Percentiles rank a stretch among this genome's conserved stretches.
Conservation (phyloP, 2,888 invertebrate genomes). For the Rhodophaea formosa region DNA sequence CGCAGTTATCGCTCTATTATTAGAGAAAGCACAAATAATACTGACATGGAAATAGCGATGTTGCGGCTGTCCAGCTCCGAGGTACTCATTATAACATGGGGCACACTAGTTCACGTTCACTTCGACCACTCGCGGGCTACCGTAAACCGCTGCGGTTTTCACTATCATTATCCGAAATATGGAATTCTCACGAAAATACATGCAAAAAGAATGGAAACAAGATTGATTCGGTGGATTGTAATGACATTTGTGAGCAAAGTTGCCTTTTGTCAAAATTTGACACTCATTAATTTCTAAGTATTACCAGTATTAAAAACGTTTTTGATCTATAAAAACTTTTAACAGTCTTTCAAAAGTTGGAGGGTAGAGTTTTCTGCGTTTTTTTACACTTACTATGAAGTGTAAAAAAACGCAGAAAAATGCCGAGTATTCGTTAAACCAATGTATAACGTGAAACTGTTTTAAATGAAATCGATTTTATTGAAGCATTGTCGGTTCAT, state of each 20-base stretch:
- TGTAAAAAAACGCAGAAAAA: too few relatives aligned
- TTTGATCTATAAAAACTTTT: neutral
- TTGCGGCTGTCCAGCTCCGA: conserved; percentile 75
- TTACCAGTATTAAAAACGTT: neutral
- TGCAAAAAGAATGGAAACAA: conserved; percentile 32
- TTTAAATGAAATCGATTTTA: too few relatives aligned
- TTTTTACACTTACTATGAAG: too few relatives aligned
- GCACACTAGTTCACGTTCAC: conserved; percentile 48
- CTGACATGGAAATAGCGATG: conserved; percentile 75
- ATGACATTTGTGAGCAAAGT: conserved; percentile 13
- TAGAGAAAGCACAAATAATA: conserved; percentile 56
- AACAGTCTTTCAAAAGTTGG: neutral
- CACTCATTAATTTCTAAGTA: neutral
- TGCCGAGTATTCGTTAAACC: too few relatives aligned
- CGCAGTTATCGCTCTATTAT: conserved; percentile 52
- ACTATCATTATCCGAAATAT: conserved; percentile 72
- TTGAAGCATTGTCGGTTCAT: too few relatives aligned
- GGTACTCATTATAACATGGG: conserved; percentile 62
- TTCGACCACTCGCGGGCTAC: conserved; percentile 52
- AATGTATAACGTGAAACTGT: too few relatives aligned
- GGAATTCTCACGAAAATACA: conserved; percentile 58
- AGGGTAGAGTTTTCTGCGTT: neutral
- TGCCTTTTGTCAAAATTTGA: neutral
- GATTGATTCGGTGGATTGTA: conserved; percentile 37
- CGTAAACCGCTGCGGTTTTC: conserved; percentile 60